Base-by-base conservation (phyloP, 2,888 invertebrate species). In the Stratiomys singularior region DNA sequence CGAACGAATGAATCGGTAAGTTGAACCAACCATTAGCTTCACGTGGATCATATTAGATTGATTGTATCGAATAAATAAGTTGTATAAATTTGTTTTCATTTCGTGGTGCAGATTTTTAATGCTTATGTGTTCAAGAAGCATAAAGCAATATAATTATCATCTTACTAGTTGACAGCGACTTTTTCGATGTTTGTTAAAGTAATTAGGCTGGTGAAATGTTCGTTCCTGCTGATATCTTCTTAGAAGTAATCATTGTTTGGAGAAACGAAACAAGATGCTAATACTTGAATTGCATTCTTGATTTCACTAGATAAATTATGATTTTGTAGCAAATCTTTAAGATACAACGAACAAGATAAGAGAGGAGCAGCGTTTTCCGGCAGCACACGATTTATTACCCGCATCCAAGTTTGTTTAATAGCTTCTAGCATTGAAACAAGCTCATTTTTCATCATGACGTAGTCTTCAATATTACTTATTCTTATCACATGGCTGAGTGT, bases 401-500 rank as follows among this genome's bases (percentile, higher is more conserved):
- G 85, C 4, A 82, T 81, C 87, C 87, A 87, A 28, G 84, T 86
- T 76, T 80, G 81, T 15, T 80, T 83, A 7, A 85, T 82, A 15
- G 81, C 79, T 66, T 87, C 87, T 18, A 84, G 77, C 21, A 83
- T 82, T 1, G 82, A 81, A 56, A 84, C 81, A 1, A 87, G 79
- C n/a, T 83, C 81, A 30, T 80, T 82, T 1, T 84, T 83, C 15
- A 93, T 87, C 23, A 88, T 86, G 0, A 84, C 56, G 13, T 93
- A 86, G 84, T 95, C 94, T 0, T 90, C 88, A 1, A 85, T 84
- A 0, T 86, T 86, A 0, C 93, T 87, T 4, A 92, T 84, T 37
- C 89, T 89, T 78, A 93, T 90, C 76, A 96, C 84, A 84, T 95
- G 94, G 30, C 93, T 90, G 5, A 96, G 86, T 0, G 94, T 91